A percentile compares a stretch with the other conserved stretches of the same genome.
phyloP scores from a whole-genome alignment of 1,140 invertebrate genomes.

The Drosophila ercepeae region DNA sequence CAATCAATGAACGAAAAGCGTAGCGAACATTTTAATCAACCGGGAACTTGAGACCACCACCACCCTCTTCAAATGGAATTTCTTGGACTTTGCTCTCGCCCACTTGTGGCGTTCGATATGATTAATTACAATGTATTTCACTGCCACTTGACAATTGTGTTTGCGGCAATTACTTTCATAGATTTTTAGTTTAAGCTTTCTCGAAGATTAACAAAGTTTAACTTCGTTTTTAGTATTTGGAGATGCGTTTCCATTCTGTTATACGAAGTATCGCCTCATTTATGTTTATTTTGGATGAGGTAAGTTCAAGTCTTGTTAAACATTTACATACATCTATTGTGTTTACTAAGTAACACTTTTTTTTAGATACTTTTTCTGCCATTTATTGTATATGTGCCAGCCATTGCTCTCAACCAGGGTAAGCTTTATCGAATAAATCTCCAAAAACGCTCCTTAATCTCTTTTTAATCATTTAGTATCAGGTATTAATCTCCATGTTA shows the following conservation, averaged over 20 bases:
- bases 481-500: conserved; percentile 91
- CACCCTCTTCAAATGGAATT: conserved; percentile 30
- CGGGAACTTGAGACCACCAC: conserved; percentile 16
- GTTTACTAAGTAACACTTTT: background rate
- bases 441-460: conserved; percentile 11
- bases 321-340: background rate
- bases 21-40: conserved; percentile 46
- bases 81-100: conserved; percentile 61
- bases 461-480: conserved; percentile 88
- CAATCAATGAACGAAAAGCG: conserved; percentile 22
- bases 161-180: too few species aligned
- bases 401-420: conserved; percentile 96
- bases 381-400: conserved; percentile 95
- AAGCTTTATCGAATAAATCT: conserved; percentile 63
- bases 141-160: conserved; percentile 48
- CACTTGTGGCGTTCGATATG: conserved; percentile 35
- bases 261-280: conserved; percentile 88
- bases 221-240: conserved; percentile 87
- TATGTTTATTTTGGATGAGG: conserved; percentile 89
- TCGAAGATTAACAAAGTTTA: background rate
- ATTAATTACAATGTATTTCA: conserved; percentile 58
- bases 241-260: conserved; percentile 87
- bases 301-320: conserved; percentile 70
- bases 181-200: background rate
- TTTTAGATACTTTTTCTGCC: conserved; percentile 94